Base-by-base conservation (phyloP, 1,140 invertebrate genomes). In the Rhagoletis pomonella region DNA sequence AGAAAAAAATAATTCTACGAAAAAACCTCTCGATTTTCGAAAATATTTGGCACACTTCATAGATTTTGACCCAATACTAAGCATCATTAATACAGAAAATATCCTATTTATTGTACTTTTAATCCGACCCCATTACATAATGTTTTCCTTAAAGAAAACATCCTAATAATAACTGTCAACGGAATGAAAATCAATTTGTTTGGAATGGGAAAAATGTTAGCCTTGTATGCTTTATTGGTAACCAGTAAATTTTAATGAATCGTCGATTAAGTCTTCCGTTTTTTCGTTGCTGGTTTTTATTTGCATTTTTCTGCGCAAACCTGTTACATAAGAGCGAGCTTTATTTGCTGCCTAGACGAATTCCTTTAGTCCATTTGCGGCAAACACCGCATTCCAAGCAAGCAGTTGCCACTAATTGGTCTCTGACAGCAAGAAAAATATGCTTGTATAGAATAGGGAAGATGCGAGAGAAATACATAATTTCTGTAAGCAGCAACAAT, bases 161-260 rank as follows among this genome's bases (percentile, higher is more conserved):
- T 3, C 65, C 67, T 44, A 73, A 73, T 73, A 42, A 17, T 29
- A n/a, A 42, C 67, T 73, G 67, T 44, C 67, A 73, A 44, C 44
- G 67, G 67, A 14, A 73, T 73, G 67, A 44, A 44, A 73, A 47
- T 44, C 67, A 73, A 73, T 73, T 73, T 73, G 67, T 73, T 73
- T n/a, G 67, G 67, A 73, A 73, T 73, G 67, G 17, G 44, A 10
- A 12, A 14, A 47, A 73, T 47, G 42, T 12, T 39, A 44, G 14
- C 67, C 67, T 73, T 73, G 42, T 47, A 73, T 73, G 67, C 67
- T 73, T 73, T 73, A 73, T 73, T 73, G 42, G 67, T n/a, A 44
- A 44, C 67, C 44, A 47, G 67, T 73, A 12, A 44, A 73, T 73
- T 73, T 73, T 73, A 73, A 73, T 73, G 39, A 73, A 73, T 73